Conservation (phyloP, 2,888 invertebrate species). For the Harpagoxenus sublaevis region DNA sequence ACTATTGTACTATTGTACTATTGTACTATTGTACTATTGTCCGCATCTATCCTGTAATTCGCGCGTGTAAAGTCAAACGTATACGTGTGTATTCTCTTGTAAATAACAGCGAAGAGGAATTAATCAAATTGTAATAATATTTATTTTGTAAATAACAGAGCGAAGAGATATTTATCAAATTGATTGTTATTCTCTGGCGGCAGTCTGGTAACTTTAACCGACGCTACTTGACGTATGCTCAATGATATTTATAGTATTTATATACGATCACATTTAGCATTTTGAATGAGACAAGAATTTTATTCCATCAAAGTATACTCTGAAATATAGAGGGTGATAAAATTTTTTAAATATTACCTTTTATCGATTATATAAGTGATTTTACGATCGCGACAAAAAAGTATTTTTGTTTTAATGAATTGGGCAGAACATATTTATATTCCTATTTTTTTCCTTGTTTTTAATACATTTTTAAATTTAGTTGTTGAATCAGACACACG, state of each 20-base stretch:
- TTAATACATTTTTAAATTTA: neutral
- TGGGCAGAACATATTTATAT: neutral
- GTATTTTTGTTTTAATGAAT: neutral
- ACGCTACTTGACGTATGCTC: neutral
- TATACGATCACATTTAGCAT: neutral
- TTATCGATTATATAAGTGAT: neutral
- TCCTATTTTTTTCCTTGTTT: neutral
- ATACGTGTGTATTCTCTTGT: neutral
- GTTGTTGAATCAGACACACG: neutral
- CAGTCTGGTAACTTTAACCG: neutral
- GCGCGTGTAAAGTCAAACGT: neutral
- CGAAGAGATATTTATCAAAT: neutral
- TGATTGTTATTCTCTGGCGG: neutral
- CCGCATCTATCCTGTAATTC: neutral
- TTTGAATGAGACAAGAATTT: neutral
- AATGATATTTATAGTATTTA: neutral
- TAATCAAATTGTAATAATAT: neutral
- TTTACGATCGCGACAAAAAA: neutral
- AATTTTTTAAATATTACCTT: neutral
- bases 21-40: slow-evolving; percentile 11
- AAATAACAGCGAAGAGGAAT: neutral
- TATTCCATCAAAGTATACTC: neutral
- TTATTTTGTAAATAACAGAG: neutral
- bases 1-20: slow-evolving; percentile 1
- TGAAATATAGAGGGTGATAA: neutral